A percentile compares a stretch with the other conserved stretches of the same genome.
These are phyloP conservation scores for Escarpia spicata DNA, from an alignment of 2,888 invertebrate genomes.

Conservation along the genomic window DNA sequence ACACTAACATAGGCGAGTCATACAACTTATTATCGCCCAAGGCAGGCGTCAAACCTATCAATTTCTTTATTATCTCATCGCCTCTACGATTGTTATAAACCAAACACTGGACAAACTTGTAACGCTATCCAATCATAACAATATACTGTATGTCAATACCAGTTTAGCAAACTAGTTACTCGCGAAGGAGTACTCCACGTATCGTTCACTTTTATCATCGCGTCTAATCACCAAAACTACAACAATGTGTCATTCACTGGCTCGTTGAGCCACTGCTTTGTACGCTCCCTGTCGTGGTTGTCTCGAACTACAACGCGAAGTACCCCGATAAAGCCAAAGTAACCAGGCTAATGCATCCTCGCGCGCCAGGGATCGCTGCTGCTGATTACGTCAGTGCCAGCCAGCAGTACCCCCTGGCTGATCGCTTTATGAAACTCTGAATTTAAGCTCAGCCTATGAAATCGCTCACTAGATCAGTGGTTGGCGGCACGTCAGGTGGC, in stretches of 20 bases:
- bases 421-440: no score
- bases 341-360: no score
- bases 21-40: no score
- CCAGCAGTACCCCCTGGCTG: no score
- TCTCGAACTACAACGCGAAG: not conserved
- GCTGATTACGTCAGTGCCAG: no score
- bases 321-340: no score
- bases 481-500: no score
- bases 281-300: not conserved
- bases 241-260: not conserved
- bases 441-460: no score
- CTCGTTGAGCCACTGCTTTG: not conserved
- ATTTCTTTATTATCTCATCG: not conserved
- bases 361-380: no score
- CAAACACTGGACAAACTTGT: not conserved
- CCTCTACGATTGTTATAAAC: not conserved
- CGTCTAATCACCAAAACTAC: slow-evolving; percentile 16
- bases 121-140: not conserved
- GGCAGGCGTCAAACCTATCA: not conserved
- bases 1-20: no score
- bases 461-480: no score
- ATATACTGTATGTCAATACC: not conserved
- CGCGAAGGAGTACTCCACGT: not conserved
- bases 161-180: slow-evolving; percentile 6
- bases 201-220: not conserved